phyloP scores from a whole-genome alignment of 2,113 vertebrate species.

The Lasiurus borealis region DNA sequence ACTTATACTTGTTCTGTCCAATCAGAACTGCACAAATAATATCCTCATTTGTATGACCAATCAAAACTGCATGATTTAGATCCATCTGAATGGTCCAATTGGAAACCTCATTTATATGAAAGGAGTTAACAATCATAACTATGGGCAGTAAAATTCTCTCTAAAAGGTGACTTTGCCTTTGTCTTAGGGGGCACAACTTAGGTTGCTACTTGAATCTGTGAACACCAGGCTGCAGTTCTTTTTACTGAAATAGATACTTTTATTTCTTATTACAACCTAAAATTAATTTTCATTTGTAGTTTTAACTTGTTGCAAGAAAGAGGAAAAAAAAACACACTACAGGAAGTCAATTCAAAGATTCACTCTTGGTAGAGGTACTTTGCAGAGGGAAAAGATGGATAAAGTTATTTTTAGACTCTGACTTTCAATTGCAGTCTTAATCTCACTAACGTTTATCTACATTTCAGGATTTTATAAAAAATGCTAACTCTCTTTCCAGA shows the following conservation, averaged over 20 bases:
- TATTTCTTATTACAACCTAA: not conserved
- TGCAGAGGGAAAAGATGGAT: not conserved
- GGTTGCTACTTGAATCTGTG: not conserved
- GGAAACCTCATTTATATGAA: not conserved
- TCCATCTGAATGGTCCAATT: not conserved
- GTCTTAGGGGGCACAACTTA: not conserved
- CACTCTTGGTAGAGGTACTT: not conserved
- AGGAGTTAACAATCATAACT: not conserved
- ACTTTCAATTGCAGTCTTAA: slow-evolving; percentile 20
- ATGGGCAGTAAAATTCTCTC: not conserved
- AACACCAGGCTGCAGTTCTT: not conserved
- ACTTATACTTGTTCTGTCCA: not conserved
- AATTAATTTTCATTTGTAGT: not conserved
- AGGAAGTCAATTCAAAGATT: slow-evolving; percentile 30
- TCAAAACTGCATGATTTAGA: not conserved
- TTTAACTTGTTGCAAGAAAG: not conserved
- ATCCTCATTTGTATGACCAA: not conserved
- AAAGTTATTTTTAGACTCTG: slow-evolving; percentile 12
- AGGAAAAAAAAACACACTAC: not conserved
- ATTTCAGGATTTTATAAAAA: slow-evolving; percentile 33
- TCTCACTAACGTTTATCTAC: slow-evolving; percentile 39
- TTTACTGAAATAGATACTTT: not conserved
- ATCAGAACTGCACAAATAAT: not conserved
- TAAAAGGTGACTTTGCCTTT: not conserved
- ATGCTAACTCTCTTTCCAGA: slow-evolving; percentile 7